phyloP scores from a whole-genome alignment of 2,888 invertebrate species.

The Macaria liturata region DNA sequence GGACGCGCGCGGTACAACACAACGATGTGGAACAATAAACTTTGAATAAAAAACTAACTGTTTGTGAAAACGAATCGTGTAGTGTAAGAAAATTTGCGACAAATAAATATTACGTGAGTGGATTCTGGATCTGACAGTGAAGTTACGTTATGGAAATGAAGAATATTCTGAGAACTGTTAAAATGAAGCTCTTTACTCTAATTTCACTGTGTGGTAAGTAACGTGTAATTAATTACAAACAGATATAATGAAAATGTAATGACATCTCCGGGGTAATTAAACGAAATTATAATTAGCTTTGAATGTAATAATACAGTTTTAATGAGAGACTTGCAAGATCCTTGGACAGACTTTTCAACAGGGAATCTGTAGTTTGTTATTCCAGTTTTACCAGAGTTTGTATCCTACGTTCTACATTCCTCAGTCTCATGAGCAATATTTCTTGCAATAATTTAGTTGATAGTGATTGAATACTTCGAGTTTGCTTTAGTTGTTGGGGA shows the following conservation, averaged over 20 bases:
- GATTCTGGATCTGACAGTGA: constrained; percentile 35
- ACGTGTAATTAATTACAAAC: neutral
- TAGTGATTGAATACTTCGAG: constrained; percentile 2
- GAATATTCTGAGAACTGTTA: constrained; percentile 48
- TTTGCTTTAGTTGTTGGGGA: neutral
- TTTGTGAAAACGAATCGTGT: constrained; percentile 34
- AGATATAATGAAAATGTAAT: neutral
- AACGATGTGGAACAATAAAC: constrained; percentile 47
- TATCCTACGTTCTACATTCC: no score
- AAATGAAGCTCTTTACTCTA: constrained; percentile 69
- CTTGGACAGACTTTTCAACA: no score
- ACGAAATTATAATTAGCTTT: neutral
- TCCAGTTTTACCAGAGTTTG: no score
- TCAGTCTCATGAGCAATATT: neutral
- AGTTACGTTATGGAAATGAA: constrained; percentile 44
- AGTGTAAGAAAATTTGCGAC: constrained; percentile 29
- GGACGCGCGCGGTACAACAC: constrained; percentile 62
- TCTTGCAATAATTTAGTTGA: neutral
- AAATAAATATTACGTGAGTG: constrained; percentile 51
- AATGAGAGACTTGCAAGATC: no score
- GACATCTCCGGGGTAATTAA: neutral
- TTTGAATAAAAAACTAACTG: constrained; percentile 28
- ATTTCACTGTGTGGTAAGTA: constrained; percentile 73
- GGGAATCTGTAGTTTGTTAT: no score
- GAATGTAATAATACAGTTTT: no score